Conservation (phyloP, 2,888 invertebrate genomes). For the Octodonta nipae region DNA sequence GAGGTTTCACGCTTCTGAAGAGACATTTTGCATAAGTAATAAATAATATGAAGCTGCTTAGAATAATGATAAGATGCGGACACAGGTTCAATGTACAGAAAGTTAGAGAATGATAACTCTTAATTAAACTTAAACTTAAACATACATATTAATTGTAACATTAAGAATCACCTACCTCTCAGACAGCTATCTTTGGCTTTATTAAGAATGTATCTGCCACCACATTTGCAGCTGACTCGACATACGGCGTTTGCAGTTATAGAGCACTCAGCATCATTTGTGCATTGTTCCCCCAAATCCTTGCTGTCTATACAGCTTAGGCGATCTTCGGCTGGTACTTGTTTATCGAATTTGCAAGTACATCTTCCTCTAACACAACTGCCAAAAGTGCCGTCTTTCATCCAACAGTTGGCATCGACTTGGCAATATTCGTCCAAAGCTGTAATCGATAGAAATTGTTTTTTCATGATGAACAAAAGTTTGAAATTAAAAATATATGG, state of each 20-base stretch:
- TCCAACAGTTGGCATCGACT: slow-evolving; percentile 25
- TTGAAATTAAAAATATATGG: too few species aligned
- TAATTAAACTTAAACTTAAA: too few species aligned
- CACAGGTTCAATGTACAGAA: too few species aligned
- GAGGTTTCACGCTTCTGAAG: too few species aligned
- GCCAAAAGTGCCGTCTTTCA: slow-evolving; percentile 23
- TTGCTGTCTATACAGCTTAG: slow-evolving; percentile 22
- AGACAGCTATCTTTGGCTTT: slow-evolving; percentile 24
- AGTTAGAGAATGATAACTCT: too few species aligned
- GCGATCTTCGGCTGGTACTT: slow-evolving; percentile 21
- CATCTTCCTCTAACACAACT: slow-evolving; percentile 27
- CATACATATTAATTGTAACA: too few species aligned
- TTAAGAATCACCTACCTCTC: slow-evolving; percentile 26
- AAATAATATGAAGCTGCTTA: too few species aligned
- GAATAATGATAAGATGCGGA: too few species aligned
- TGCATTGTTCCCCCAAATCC: slow-evolving; percentile 25
- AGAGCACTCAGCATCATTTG: slow-evolving; percentile 24
- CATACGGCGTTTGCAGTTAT: slow-evolving; percentile 24
- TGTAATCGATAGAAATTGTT: slow-evolving; percentile 12
- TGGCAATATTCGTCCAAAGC: slow-evolving; percentile 26
- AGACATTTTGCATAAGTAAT: too few species aligned
- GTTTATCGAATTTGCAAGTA: slow-evolving; percentile 21
- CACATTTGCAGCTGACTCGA: slow-evolving; percentile 27
- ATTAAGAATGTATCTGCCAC: slow-evolving; percentile 23
- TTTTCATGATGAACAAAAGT: too few species aligned